Percentiles rank a stretch among this genome's conserved stretches.
These are phyloP conservation scores for Rhogogaster chlorosoma DNA, from an alignment of 2,888 invertebrate species.

Conservation along the genomic window DNA sequence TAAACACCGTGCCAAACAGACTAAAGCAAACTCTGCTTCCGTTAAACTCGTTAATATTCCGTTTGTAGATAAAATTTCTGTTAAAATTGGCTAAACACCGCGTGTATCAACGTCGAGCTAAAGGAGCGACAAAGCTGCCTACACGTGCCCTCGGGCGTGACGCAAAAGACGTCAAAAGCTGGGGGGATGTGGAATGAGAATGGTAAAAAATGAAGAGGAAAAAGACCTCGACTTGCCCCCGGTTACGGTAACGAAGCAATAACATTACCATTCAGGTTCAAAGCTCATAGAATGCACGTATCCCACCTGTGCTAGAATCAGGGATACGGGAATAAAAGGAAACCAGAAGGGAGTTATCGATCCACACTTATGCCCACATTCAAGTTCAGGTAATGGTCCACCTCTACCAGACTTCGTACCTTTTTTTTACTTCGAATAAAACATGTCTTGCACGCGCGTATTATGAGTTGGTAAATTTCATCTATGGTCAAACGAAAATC, in stretches of 20 bases:
- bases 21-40: background rate
- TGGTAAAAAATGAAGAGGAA: constrained; percentile 31
- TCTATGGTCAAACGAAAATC: background rate
- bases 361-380: background rate
- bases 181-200: constrained; percentile 28
- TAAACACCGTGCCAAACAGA: background rate
- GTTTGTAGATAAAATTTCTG: background rate
- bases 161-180: constrained; percentile 47
- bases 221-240: constrained; percentile 58
- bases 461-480: background rate
- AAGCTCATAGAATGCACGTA: constrained; percentile 71
- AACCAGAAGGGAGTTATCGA: background rate
- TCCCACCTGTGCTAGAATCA: constrained; percentile 63
- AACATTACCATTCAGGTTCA: constrained; percentile 72
- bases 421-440: background rate
- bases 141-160: background rate
- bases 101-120: background rate
- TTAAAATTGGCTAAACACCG: constrained; percentile 8
- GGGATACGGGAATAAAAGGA: constrained; percentile 27
- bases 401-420: background rate
- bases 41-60: background rate
- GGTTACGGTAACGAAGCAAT: constrained; percentile 70
- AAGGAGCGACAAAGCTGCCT: background rate
- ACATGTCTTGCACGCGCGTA: background rate
- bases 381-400: background rate